phyloP scores from a whole-genome alignment of 2,797 vertebrate species.

The Eremophila alpestris region DNA sequence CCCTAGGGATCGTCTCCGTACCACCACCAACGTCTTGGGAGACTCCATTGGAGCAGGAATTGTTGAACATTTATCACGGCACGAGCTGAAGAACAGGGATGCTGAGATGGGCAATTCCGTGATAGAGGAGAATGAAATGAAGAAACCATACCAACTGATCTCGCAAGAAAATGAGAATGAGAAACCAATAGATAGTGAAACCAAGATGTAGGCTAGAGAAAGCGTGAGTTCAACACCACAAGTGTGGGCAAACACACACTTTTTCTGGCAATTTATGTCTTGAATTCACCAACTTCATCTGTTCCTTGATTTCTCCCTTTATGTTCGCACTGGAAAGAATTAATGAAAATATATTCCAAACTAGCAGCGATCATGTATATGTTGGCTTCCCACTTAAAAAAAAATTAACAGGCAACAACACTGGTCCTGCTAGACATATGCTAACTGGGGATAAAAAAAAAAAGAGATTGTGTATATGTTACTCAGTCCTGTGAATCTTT shows the following conservation, averaged over 20 bases:
- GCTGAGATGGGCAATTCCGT: constrained; percentile 95
- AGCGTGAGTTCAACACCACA: background rate
- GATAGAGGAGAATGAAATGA: constrained; percentile 94
- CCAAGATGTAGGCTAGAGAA: constrained; percentile 86
- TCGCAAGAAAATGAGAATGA: constrained; percentile 91
- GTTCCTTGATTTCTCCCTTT: constrained; percentile 24
- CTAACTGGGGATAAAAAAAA: constrained; percentile 24
- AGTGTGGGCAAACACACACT: background rate
- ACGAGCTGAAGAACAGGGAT: constrained; percentile 89
- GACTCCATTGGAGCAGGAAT: constrained; percentile 96
- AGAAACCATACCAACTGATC: constrained; percentile 95
- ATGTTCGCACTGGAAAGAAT: constrained; percentile 44
- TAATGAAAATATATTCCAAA: constrained; percentile 32
- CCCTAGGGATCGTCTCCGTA: constrained; percentile 91
- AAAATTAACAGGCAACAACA: constrained; percentile 33
- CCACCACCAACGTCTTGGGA: constrained; percentile 94
- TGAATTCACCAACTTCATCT: constrained; percentile 30
- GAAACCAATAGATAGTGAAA: constrained; percentile 89
- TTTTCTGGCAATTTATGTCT: background rate
- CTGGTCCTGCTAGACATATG: constrained; percentile 50
- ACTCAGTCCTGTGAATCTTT: constrained; percentile 43
- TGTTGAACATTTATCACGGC: constrained; percentile 92
- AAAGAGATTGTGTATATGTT: constrained; percentile 19
- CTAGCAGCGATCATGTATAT: constrained; percentile 27
- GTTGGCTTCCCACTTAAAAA: constrained; percentile 42